Base-by-base conservation (phyloP, 2,888 invertebrate species). In the Cataglyphis cursor region DNA sequence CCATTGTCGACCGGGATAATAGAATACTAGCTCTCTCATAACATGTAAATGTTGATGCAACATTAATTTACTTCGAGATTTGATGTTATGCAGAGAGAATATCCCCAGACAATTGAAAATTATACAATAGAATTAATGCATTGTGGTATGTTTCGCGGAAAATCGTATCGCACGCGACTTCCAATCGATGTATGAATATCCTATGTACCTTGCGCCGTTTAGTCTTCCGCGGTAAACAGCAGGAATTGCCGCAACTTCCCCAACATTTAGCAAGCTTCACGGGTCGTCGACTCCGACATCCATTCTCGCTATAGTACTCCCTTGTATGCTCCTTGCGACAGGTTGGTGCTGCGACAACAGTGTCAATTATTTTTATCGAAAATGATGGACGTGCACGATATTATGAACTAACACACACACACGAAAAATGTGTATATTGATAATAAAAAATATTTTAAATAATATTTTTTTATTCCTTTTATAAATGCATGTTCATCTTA, bases 171-270 rank as follows among this genome's bases (percentile, higher is more conserved):
- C 38, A 38, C 9, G 31, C 48, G 21, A 62, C n/a, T 78, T 57
- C 12, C 24, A 24, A 66, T 70, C 35, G 75, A 41, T 75, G 54
- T 51, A 61, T 21, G 41, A 41, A 44, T 57, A 57, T 78, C 24
- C 54, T 6, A 8, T 44, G 12, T 92, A 99, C 98, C 97, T 98
- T 98, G 95, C 99, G 97, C 94, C 98, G 97, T 96, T 99, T 98
- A 91, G 98, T 98, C 95, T 98, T 98, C 94, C 98, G 96, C 3
- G 99, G 98, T 88, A 97, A 97, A 95, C 99, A 99, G 96, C 99
- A 99, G 89, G 96, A 96, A 65, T 97, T 96, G 88, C 97, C 97
- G 92, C 98, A 98, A 92, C 97, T 97, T 83, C 97, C 97, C 88
- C 97, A 97, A 95, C 98, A 98, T 94, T 97, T 97, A 82, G 99